Evolutionary conservation across 1,140 invertebrate species (phyloP).

Genomic region (Trichonephila clavata): DNA sequence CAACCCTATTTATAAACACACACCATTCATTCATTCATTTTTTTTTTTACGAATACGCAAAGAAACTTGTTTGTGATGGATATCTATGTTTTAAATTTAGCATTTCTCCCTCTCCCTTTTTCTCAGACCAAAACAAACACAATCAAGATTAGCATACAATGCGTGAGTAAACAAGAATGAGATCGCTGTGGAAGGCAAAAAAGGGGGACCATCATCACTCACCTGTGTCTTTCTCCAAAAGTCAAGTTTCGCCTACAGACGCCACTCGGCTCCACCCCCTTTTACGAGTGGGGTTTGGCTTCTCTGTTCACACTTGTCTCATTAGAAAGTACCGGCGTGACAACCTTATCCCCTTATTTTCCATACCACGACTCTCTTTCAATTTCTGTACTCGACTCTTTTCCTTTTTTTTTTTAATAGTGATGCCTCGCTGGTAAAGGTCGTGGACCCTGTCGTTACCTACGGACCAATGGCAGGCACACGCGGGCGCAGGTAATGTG

Average conservation of each 20-base stretch:
- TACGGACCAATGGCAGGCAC: conserved; percentile 59
- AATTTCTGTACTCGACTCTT: not conserved
- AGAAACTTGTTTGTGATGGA: not conserved
- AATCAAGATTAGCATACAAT: conserved; percentile 6
- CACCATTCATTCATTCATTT: no score
- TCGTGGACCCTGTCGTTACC: conserved; percentile 66
- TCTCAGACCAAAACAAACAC: not conserved
- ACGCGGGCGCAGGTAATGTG: conserved; percentile 57
- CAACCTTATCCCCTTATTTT: conserved; percentile 47
- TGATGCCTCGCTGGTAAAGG: not conserved
- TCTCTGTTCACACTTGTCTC: conserved; percentile 74
- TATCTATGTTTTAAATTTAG: conserved; percentile 14
- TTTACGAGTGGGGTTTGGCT: conserved; percentile 75
- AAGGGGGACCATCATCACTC: conserved; percentile 67
- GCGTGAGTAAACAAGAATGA: conserved; percentile 3
- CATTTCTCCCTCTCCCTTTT: not conserved
- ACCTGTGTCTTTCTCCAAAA: conserved; percentile 55
- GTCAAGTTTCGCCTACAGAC: conserved; percentile 54
- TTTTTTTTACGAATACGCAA: not conserved
- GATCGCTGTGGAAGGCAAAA: no score
- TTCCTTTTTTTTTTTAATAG: conserved; percentile 20
- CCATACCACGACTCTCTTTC: not conserved
- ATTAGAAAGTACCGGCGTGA: conserved; percentile 64
- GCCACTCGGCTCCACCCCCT: conserved; percentile 62
- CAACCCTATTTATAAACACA: not conserved